phyloP scores from a whole-genome alignment of 2,888 invertebrate species.

The Calliopum simillimum region DNA sequence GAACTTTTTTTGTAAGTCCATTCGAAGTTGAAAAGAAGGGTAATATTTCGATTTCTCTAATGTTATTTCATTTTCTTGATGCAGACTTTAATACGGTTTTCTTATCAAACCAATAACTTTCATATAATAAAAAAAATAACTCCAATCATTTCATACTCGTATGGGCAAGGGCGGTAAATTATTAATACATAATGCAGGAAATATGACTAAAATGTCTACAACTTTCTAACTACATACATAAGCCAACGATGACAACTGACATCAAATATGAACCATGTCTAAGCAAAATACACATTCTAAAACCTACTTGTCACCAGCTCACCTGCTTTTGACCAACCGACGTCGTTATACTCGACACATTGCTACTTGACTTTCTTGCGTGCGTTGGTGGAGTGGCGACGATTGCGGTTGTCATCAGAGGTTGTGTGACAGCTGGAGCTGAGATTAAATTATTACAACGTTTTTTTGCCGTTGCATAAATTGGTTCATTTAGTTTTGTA shows the following conservation, averaged over 20 bases:
- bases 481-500: conserved; percentile 56
- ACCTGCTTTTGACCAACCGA: conserved; percentile 28
- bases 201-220: too few relatives aligned
- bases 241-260: background rate
- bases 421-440: conserved; percentile 58
- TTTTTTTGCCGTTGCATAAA: conserved; percentile 66
- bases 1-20: too few relatives aligned
- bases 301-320: conserved; percentile 16
- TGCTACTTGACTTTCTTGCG: conserved; percentile 20
- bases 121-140: too few relatives aligned
- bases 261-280: background rate
- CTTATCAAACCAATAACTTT: too few relatives aligned
- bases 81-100: too few relatives aligned
- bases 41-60: too few relatives aligned
- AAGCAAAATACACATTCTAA: background rate
- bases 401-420: conserved; percentile 55
- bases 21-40: too few relatives aligned
- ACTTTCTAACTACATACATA: too few relatives aligned
- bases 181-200: too few relatives aligned
- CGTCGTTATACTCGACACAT: conserved; percentile 1
- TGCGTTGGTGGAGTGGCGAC: conserved; percentile 49
- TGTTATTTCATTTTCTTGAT: too few relatives aligned
- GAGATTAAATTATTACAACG: conserved; percentile 57
- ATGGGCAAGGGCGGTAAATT: too few relatives aligned
- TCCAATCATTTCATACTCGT: too few relatives aligned